These are phyloP conservation scores for Hetaerina titia DNA, from an alignment of 2,888 invertebrate species.

Conservation along the genomic window DNA sequence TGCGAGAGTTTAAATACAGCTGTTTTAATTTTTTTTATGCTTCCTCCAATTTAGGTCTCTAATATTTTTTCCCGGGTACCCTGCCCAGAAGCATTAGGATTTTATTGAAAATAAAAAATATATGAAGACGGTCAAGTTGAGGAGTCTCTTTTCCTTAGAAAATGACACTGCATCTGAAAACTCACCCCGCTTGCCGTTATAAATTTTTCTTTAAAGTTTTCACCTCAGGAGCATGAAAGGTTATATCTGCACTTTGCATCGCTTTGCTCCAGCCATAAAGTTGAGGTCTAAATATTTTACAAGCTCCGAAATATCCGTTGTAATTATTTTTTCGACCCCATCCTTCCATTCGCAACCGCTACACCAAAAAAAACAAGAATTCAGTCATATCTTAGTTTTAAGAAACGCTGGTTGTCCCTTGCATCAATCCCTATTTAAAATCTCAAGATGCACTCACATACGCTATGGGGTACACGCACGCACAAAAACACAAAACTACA, in stretches of 20 bases:
- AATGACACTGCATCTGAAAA: neutral
- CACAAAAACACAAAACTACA: too few relatives aligned
- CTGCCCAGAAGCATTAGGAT: neutral
- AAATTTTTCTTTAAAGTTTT: neutral
- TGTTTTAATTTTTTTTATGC: too few relatives aligned
- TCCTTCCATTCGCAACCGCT: neutral
- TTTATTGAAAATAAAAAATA: neutral
- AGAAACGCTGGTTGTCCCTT: neutral
- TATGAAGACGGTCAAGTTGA: neutral
- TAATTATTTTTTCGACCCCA: neutral
- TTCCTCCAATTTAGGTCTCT: too few relatives aligned
- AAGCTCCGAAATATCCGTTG: neutral
- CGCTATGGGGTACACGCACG: too few relatives aligned
- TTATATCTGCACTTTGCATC: neutral
- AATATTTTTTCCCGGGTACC: neutral
- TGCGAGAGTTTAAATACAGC: too few relatives aligned
- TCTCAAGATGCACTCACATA: too few relatives aligned
- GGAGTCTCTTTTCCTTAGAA: neutral
- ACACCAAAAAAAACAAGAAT: neutral
- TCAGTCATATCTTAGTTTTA: neutral
- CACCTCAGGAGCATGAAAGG: neutral
- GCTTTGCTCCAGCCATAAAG: neutral
- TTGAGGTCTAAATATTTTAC: constrained; percentile 25
- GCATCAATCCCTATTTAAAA: neutral
- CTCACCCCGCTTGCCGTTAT: neutral